Percentiles rank a stretch among this genome's conserved stretches.
phyloP scores from a whole-genome alignment of 53 echinoderm and acorn worm species.

The Holothuria leucospilota region DNA sequence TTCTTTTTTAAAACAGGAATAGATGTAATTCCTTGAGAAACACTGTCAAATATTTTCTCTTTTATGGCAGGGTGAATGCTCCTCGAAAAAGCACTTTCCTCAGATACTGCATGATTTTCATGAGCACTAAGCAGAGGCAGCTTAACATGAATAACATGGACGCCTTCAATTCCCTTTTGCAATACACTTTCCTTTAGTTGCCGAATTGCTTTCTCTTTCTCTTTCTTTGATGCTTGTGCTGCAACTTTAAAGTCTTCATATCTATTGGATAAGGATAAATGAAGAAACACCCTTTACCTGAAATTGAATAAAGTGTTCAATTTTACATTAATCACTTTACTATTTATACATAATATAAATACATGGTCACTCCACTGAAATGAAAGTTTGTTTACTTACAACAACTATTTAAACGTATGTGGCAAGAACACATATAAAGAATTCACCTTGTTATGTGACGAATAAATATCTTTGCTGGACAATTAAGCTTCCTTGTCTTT shows the following conservation, averaged over 20 bases:
- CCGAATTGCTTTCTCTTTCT: not conserved
- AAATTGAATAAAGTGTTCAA: too few species aligned
- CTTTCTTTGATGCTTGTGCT: not conserved
- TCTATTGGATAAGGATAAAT: not conserved
- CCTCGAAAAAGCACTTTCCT: conserved; percentile 5
- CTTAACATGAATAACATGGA: not conserved
- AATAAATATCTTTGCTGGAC: too few species aligned
- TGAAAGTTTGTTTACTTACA: too few species aligned
- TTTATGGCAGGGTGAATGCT: conserved; percentile 11
- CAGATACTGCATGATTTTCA: conserved; percentile 15
- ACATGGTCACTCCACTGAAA: too few species aligned
- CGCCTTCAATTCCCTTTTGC: not conserved
- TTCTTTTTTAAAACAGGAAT: not conserved
- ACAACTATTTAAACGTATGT: too few species aligned
- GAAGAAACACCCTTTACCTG: too few species aligned
- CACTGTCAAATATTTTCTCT: conserved; percentile 7
- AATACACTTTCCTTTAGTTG: not conserved
- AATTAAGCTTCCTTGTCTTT: too few species aligned
- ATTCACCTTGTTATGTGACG: too few species aligned
- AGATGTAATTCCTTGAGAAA: not conserved
- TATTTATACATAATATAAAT: too few species aligned
- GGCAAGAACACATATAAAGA: too few species aligned
- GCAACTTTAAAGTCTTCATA: not conserved
- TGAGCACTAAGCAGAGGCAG: not conserved
- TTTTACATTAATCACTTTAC: too few species aligned